Evolutionary conservation across 2,888 invertebrate genomes (phyloP).

Genomic region (Antheraea assamensis): DNA sequence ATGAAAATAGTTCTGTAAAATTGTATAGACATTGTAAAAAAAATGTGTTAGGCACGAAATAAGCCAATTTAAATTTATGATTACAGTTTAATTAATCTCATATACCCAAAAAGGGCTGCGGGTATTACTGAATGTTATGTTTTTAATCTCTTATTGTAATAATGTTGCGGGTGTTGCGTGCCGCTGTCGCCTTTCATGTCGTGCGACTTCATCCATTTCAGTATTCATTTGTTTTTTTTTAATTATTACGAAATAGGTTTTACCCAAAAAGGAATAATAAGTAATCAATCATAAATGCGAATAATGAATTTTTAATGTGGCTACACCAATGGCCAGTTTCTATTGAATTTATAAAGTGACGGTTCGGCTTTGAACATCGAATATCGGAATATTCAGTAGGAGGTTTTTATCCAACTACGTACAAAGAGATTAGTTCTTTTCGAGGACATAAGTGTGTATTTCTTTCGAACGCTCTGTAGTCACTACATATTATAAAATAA

Average conservation of each 20-base stretch:
- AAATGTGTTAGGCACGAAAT: background rate
- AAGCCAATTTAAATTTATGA: conserved; percentile 1
- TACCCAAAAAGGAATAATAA: background rate
- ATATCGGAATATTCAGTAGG: no score
- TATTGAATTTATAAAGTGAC: background rate
- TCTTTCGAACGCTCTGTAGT: no score
- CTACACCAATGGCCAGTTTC: background rate
- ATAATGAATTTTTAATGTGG: background rate
- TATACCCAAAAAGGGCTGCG: background rate
- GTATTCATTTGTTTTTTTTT: conserved; percentile 1
- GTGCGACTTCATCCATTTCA: background rate
- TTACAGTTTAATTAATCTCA: background rate
- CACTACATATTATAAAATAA: no score
- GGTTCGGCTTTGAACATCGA: background rate
- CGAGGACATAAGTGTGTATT: no score
- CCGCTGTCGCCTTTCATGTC: background rate
- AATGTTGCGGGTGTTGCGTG: background rate
- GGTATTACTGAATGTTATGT: background rate
- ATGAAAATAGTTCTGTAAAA: background rate
- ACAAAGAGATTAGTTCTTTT: no score
- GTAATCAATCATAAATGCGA: background rate
- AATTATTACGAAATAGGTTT: background rate
- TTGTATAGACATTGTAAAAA: background rate
- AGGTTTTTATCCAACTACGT: no score
- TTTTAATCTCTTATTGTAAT: background rate